These are phyloP conservation scores for Albula goreensis DNA, from an alignment of 2,113 vertebrate species.

Conservation along the genomic window DNA sequence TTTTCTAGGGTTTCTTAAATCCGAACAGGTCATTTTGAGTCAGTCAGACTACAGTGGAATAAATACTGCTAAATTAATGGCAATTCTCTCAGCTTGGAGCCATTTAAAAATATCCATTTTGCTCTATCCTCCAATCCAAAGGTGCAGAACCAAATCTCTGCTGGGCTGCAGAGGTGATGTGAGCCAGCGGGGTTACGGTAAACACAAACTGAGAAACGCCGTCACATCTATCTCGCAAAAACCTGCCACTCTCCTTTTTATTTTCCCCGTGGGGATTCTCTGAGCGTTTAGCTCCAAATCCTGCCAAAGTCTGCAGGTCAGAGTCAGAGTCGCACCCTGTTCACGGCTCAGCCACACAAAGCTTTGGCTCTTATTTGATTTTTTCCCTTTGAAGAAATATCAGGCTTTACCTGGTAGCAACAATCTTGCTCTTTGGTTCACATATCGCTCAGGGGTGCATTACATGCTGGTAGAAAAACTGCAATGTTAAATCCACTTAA, in stretches of 20 bases:
- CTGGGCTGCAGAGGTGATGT: background rate
- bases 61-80: too few relatives aligned
- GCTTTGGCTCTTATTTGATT: background rate
- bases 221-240: background rate
- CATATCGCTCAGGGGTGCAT: background rate
- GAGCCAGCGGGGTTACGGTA: background rate
- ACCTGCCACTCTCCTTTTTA: background rate
- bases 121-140: background rate
- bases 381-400: background rate
- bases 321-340: background rate
- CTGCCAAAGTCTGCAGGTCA: too few relatives aligned
- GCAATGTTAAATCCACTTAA: background rate
- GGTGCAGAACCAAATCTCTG: background rate
- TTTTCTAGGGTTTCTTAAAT: background rate
- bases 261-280: too few relatives aligned
- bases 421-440: background rate
- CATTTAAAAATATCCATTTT: background rate
- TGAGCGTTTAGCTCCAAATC: too few relatives aligned
- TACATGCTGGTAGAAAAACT: background rate
- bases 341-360: background rate
- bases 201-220: background rate
- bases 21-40: background rate
- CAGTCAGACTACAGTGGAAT: background rate
- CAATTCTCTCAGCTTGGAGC: background rate
- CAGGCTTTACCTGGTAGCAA: background rate